These are phyloP conservation scores for Yasuhikotakia modesta DNA, from an alignment of 2,797 vertebrate species.

Conservation along the genomic window DNA sequence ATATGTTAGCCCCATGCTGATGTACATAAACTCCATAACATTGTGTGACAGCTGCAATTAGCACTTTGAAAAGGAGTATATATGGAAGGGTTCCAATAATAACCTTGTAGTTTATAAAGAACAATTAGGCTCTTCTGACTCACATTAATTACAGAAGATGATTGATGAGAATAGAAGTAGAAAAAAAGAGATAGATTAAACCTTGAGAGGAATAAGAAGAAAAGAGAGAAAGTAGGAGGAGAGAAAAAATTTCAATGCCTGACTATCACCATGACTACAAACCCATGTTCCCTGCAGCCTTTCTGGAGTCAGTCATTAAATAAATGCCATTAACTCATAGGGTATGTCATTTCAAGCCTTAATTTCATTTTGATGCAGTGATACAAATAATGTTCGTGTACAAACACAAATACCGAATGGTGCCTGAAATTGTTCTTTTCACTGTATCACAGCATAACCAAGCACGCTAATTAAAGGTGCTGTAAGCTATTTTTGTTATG, in stretches of 20 bases:
- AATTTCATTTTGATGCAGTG: constrained; percentile 19
- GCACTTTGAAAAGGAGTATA: constrained; percentile 59
- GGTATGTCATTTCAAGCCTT: constrained; percentile 35
- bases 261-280: constrained; percentile 49
- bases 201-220: constrained; percentile 19
- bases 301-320: constrained; percentile 42
- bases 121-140: constrained; percentile 71
- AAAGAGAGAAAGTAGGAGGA: background rate
- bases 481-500: background rate
- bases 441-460: background rate
- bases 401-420: background rate
- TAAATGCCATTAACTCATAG: constrained; percentile 41
- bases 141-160: constrained; percentile 67
- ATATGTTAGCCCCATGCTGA: constrained; percentile 5
- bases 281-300: constrained; percentile 35
- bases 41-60: constrained; percentile 65
- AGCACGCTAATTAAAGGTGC: constrained; percentile 6
- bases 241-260: constrained; percentile 39
- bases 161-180: constrained; percentile 59
- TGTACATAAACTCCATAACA: constrained; percentile 40
- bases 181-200: constrained; percentile 26
- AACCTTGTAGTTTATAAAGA: constrained; percentile 71
- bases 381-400: constrained; percentile 2
- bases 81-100: constrained; percentile 56
- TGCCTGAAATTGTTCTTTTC: constrained; percentile 10